Conservation (phyloP, 1,140 invertebrate genomes). For the Drosophila eugracilis region DNA sequence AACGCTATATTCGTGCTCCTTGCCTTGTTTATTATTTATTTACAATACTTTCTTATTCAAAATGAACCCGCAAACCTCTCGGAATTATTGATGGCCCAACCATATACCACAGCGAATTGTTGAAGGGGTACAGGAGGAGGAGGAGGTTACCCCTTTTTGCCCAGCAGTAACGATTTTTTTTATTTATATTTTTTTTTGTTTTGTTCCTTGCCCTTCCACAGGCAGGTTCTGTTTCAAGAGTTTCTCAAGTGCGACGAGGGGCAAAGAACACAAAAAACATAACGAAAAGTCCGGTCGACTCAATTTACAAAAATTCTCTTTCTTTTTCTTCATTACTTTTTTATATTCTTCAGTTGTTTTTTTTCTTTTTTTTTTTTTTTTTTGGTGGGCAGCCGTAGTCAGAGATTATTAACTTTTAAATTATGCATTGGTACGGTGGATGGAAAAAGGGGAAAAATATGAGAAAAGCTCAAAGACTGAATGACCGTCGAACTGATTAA, state of each 20-base stretch:
- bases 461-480: neutral
- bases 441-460: conserved; percentile 8
- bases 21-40: conserved; percentile 73
- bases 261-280: conserved; percentile 2
- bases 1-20: neutral
- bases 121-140: too few species aligned
- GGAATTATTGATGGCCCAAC: conserved; percentile 73
- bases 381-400: conserved; percentile 17
- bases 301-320: conserved; percentile 66
- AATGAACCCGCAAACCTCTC: conserved; percentile 76
- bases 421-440: conserved; percentile 47
- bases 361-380: neutral
- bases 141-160: conserved; percentile 7
- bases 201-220: neutral
- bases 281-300: conserved; percentile 56
- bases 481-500: conserved; percentile 10
- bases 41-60: conserved; percentile 82
- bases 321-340: conserved; percentile 17
- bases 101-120: conserved; percentile 35
- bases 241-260: conserved; percentile 51
- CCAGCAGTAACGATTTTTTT: conserved; percentile 23
- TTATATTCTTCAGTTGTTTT: conserved; percentile 1
- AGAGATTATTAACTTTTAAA: conserved; percentile 74
- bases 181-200: conserved; percentile 15
- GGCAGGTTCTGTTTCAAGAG: conserved; percentile 18